A percentile compares a stretch with the other conserved stretches of the same genome.
These are phyloP conservation scores for Halichoerus grypus DNA, from an alignment of 2,113 vertebrate genomes.

Conservation along the genomic window DNA sequence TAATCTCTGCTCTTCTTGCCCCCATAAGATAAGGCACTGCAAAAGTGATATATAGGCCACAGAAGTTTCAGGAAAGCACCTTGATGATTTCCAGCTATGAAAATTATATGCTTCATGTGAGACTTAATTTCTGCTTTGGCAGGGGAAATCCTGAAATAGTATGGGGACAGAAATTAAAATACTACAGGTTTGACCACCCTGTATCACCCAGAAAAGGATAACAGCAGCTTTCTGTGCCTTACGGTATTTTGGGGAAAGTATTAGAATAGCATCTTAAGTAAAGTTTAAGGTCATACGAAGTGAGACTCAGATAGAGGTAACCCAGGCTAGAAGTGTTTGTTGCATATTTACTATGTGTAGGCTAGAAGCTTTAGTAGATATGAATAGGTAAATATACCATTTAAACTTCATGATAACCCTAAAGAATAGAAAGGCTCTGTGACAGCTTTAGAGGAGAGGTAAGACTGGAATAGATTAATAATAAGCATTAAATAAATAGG, in stretches of 20 bases:
- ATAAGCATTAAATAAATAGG: background rate
- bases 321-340: background rate
- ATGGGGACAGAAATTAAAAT: background rate
- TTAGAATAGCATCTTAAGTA: background rate
- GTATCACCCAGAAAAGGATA: background rate
- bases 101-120: background rate
- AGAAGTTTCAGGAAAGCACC: background rate
- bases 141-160: background rate
- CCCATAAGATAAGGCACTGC: background rate
- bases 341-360: too few species aligned
- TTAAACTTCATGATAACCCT: background rate
- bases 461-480: background rate
- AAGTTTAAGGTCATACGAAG: background rate
- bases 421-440: background rate
- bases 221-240: background rate
- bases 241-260: background rate
- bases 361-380: rapidly evolving
- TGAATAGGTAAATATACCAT: background rate
- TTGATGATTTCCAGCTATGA: background rate
- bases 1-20: background rate
- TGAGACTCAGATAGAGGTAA: background rate
- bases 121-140: background rate
- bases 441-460: background rate
- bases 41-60: background rate
- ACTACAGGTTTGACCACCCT: background rate